A percentile compares a stretch with the other conserved stretches of the same genome.
phyloP scores from a whole-genome alignment of 2,113 vertebrate species.

The Bothrops jararaca region DNA sequence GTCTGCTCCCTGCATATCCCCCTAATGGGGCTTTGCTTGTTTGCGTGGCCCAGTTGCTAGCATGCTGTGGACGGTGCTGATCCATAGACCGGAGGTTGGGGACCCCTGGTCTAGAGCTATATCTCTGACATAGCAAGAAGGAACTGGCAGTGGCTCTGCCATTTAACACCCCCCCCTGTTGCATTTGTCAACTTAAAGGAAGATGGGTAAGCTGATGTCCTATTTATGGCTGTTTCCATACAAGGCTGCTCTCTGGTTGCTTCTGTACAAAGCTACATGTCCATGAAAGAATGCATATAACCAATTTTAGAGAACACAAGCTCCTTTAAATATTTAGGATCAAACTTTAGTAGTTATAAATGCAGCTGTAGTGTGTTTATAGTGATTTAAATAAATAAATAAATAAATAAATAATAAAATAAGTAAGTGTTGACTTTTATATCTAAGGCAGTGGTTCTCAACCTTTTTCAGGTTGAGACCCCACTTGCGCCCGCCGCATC shows the following conservation, averaged over 20 bases:
- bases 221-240: background rate
- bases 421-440: background rate
- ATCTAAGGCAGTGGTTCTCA: too few species aligned
- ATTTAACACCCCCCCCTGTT: background rate
- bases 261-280: background rate
- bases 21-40: background rate
- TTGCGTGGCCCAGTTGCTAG: background rate
- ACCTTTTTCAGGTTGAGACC: too few species aligned
- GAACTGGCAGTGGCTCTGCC: background rate
- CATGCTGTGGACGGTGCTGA: background rate
- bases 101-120: background rate
- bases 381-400: too few species aligned
- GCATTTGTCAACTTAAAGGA: background rate
- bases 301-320: background rate
- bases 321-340: background rate
- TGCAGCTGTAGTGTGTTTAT: background rate
- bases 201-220: background rate
- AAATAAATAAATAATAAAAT: too few species aligned
- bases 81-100: background rate
- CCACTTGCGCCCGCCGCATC: too few species aligned
- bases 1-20: background rate
- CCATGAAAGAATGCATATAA: background rate
- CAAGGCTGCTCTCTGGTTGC: background rate
- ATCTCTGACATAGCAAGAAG: background rate
- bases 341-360: background rate